Percentiles rank a stretch among this genome's conserved stretches.
These are phyloP conservation scores for Ornithoptera priamus DNA, from an alignment of 2,888 invertebrate genomes.

Conservation along the genomic window DNA sequence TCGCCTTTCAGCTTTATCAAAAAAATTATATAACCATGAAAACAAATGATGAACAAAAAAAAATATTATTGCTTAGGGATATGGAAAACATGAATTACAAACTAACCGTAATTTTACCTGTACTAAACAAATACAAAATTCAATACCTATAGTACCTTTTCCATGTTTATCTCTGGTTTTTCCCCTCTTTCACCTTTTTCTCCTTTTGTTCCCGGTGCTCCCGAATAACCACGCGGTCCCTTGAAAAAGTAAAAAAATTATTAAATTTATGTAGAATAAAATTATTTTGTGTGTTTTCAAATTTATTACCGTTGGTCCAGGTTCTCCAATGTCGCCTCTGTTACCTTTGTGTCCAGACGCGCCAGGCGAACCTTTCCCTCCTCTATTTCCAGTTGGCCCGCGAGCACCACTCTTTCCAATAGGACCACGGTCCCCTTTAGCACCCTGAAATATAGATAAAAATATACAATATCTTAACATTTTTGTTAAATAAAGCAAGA, in stretches of 20 bases:
- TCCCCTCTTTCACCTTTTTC: conserved; percentile 55
- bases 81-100: too few species aligned
- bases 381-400: conserved; percentile 72
- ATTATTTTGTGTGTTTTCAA: neutral
- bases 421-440: conserved; percentile 57
- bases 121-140: conserved; percentile 12
- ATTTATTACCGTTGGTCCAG: conserved; percentile 37
- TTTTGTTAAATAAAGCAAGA: neutral
- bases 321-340: conserved; percentile 57
- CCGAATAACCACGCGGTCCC: conserved; percentile 69
- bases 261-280: neutral
- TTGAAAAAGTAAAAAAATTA: neutral
- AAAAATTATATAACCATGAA: too few species aligned
- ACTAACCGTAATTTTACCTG: conserved; percentile 7
- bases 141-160: conserved; percentile 44
- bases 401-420: conserved; percentile 79
- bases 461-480: neutral
- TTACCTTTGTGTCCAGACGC: conserved; percentile 74
- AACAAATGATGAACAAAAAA: too few species aligned
- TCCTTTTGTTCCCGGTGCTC: conserved; percentile 49
- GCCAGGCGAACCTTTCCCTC: conserved; percentile 49
- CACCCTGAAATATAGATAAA: conserved; percentile 32
- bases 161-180: conserved; percentile 42
- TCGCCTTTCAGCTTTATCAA: conserved; percentile 54
- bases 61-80: too few species aligned